Evolutionary conservation across 2,888 invertebrate genomes (phyloP), one percentile per base, ranked within the genome.

Genomic region (Agrotis segetum): DNA sequence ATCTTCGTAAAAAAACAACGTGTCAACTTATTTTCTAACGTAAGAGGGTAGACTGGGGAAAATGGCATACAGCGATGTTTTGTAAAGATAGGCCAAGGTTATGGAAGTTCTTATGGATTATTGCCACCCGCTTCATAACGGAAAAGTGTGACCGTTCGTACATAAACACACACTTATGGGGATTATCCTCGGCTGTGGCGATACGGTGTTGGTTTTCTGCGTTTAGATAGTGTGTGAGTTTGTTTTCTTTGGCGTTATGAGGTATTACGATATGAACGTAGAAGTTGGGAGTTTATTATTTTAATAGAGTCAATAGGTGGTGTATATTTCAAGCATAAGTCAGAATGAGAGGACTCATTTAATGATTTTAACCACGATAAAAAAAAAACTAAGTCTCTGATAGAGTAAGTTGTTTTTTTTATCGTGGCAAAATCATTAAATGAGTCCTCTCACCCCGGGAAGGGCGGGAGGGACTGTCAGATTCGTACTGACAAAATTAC

Each of bases 61-160:
- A 81, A 81, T 49, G 24, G 65, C 49, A 59, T 52, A 68, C 50
- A 34, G 46, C 59, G 66, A 79, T 78, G 59, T 68, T 82, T 77
- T 55, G 55, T 68, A 53, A 60, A 63, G 78, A 79, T 82, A 82
- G 72, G 66, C 68, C 78, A 72, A 82, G 82, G 72, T 59, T 79
- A 81, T 77, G 65, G 52, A 53, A 58, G 65, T 71, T 56, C 78
- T 72, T 79, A 82, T 82, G 73, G 82, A 68, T 82, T 82, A 79
- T 79, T 82, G 65, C 65, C 62, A 3, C 52, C 59, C 47, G 44
- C 64, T 68, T 77, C 82, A 82, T 82, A 79, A 77, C 79, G 65
- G 52, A 29, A 72, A 68, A 77, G 78, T 82, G 79, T 72, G 82
- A 72, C 82, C 72, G 55, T 81, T 66, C 62, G 21, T 68, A 77